phyloP scores from a whole-genome alignment of 1,140 invertebrate species.

The Sarcophaga bullata region DNA sequence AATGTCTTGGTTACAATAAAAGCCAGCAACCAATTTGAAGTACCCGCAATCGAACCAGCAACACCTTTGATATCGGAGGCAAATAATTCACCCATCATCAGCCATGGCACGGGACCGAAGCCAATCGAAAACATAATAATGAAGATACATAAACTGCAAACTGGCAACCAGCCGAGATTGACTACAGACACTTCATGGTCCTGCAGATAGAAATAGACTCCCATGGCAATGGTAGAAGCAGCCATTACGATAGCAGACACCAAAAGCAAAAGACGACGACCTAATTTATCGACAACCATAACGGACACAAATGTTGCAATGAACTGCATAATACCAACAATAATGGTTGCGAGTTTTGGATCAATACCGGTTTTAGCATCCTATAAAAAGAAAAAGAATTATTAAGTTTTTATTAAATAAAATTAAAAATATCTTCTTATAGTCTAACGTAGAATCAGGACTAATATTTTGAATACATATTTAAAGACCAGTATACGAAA shows the following conservation, averaged over 20 bases:
- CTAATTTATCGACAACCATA: conserved; percentile 80
- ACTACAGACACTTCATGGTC: conserved; percentile 65
- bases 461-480: too few relatives aligned
- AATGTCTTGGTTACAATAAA: conserved; percentile 87
- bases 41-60: conserved; percentile 76
- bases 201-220: conserved; percentile 74
- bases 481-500: too few relatives aligned
- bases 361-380: conserved; percentile 71
- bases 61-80: conserved; percentile 80
- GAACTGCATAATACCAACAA: conserved; percentile 83
- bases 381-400: conserved; percentile 45
- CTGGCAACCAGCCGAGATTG: conserved; percentile 76
- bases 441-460: too few relatives aligned
- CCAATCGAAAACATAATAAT: conserved; percentile 82
- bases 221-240: conserved; percentile 70
- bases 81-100: conserved; percentile 81
- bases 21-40: conserved; percentile 81
- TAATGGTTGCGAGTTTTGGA: conserved; percentile 72
- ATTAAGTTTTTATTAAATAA: background rate
- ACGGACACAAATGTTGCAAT: conserved; percentile 75
- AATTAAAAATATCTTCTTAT: too few relatives aligned
- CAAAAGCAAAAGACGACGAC: conserved; percentile 77
- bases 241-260: conserved; percentile 73
- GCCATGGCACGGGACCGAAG: conserved; percentile 82
- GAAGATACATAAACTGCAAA: conserved; percentile 78